Conservation (phyloP, 1,140 invertebrate species). For the Lutraria rhynchaena region DNA sequence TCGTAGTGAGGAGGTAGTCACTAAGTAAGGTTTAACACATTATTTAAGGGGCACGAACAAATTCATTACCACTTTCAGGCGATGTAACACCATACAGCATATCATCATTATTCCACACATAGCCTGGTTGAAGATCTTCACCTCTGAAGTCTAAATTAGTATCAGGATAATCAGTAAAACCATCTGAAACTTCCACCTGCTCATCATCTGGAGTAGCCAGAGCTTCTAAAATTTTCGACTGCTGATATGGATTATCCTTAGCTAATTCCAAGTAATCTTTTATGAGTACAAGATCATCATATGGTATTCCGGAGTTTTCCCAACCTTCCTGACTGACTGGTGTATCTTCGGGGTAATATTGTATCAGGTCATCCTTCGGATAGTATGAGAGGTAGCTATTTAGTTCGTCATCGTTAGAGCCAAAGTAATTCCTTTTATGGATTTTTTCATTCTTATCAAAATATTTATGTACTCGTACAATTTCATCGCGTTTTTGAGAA, state of each 20-base stretch:
- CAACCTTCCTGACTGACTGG: slow-evolving; percentile 4
- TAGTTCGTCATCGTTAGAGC: background rate
- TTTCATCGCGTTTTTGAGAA: slow-evolving; percentile 74
- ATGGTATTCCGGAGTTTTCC: slow-evolving; percentile 45
- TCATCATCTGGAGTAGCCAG: background rate
- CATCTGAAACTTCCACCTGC: too few species aligned
- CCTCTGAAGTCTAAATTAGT: background rate
- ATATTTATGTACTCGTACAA: slow-evolving; percentile 75
- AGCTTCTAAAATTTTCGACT: slow-evolving; percentile 42
- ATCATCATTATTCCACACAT: slow-evolving; percentile 21
- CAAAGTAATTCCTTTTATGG: slow-evolving; percentile 63
- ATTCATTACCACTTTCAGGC: slow-evolving; percentile 2
- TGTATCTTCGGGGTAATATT: background rate
- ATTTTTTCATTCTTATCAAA: slow-evolving; percentile 71
- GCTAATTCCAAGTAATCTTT: slow-evolving; percentile 28
- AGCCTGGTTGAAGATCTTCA: slow-evolving; percentile 22
- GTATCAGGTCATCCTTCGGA: background rate
- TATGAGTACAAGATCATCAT: slow-evolving; percentile 33
- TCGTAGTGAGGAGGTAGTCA: too few species aligned
- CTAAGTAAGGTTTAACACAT: too few species aligned
- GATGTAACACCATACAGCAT: background rate
- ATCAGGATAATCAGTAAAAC: too few species aligned
- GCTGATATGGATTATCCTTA: background rate
- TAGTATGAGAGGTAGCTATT: slow-evolving; percentile 30
- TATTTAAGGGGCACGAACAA: too few species aligned